Base-by-base conservation (phyloP, 2,888 invertebrate species). In the Callosobruchus maculatus region DNA sequence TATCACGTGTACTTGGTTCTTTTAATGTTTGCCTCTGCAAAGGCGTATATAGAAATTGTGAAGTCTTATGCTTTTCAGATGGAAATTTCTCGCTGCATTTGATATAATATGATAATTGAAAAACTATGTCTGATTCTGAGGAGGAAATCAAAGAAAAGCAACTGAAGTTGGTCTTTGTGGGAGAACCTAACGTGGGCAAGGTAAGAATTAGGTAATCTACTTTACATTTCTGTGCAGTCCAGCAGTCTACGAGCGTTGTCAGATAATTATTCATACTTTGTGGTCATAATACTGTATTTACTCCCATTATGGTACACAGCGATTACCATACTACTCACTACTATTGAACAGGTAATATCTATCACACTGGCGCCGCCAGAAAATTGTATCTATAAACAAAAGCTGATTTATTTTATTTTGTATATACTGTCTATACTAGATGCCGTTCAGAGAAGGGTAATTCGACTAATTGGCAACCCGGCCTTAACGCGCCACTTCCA, bases 171-270 rank as follows among this genome's bases (percentile, higher is more conserved):
- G 92, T 94, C 70, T 88, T 96, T 77, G 89, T 96, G 81, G 96
- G 96, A 31, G 95, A 96, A 86, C 90, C 94, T 72, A 90, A 91
- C 75, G 92, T 93, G 79, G 96, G 96, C 79, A 97, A 96, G 90
- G 95, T 95, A 88, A 90, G 78, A 13, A 49, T 49, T 1, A 30
- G 9, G 30, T 30, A 49, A 49, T 7, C 3, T 49, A 18, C 13
- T 49, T 49, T 13, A 18, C 49, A 18, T 18, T 49, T 49, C 49
- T 13, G 18, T 49, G 18, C 1, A 30, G 30, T 9, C 9, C 9
- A 30, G n/a, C 26, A 26, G 7, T 2, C 26, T 49, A 49, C 13
- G 13, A 3, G 49, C 9, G 13, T 0, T 49, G 3, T 49, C 13
- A 49, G 1, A 18, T 7, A 49, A 49, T 49, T 49, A n/a, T 49